Evolutionary conservation across 2,113 vertebrate genomes (phyloP), one percentile per base, ranked within the genome.

Genomic region (Eleginops maclovinus): DNA sequence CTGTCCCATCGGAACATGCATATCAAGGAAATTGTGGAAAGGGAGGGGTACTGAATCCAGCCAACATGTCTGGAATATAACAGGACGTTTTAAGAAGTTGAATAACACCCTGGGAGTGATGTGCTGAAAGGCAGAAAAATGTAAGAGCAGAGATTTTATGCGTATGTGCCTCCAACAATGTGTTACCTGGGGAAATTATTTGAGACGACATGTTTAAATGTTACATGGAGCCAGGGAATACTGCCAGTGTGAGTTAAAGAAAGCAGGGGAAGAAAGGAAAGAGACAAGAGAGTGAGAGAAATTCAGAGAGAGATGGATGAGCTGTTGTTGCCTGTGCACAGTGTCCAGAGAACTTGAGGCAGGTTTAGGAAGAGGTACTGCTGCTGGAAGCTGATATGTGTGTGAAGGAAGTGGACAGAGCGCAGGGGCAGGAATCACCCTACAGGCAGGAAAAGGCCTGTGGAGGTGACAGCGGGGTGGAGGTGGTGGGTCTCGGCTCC

Each of bases 301-400:
- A 47, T 17, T 75, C 0, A 75, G 5, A 85, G 44, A 75, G 67
- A 75, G 79, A 88, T 72, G 56, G 87, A 90, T 77, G 78, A 87
- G 72, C 73, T 87, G 83, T 87, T 90, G 80, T 89, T 84, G 75
- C 82, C 81, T 77, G 80, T 84, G 78, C 53, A 44, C 31, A 41
- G 81, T 71, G 67, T 88, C 88, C 83, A 88, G 73, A 85, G 82
- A 89, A 89, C 89, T 89, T 80, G 81, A 90, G 81, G 73, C 75
- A 63, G 56, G 66, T 69, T 89, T 91, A 92, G 92, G 92, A 93
- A 92, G 83, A 88, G 89, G 84, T 69, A 79, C 77, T 82, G 89
- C 92, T 93, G 92, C 87, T 86, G 76, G 68, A 85, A 86, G 82
- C 92, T 90, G 92, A 93, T 93, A 93, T 89, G 92, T 93, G 88